These are phyloP conservation scores for Pseudonaja textilis DNA, from an alignment of 2,113 vertebrate genomes.

Conservation along the genomic window DNA sequence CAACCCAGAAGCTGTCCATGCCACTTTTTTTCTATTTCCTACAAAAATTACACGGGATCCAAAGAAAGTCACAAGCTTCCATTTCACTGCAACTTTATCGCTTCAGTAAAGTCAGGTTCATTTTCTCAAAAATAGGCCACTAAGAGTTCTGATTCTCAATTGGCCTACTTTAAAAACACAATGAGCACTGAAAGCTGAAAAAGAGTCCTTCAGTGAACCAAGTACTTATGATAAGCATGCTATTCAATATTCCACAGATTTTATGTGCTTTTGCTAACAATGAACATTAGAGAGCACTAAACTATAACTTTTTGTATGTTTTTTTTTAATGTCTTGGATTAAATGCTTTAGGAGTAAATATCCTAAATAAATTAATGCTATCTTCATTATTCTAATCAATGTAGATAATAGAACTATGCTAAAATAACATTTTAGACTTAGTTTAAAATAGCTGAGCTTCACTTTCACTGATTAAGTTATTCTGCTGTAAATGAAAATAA, in stretches of 20 bases:
- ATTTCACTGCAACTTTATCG: constrained; percentile 4
- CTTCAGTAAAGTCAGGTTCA: constrained; percentile 38
- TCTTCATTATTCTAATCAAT: constrained; percentile 19
- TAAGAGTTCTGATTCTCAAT: constrained; percentile 42
- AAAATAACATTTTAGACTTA: not conserved
- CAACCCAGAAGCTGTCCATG: constrained; percentile 15
- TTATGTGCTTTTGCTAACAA: constrained; percentile 22
- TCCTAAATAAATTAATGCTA: constrained; percentile 16
- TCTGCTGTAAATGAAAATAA: not conserved
- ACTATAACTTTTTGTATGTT: not conserved
- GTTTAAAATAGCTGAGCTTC: not conserved
- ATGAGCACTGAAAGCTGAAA: constrained; percentile 38
- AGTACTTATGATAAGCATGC: constrained; percentile 36
- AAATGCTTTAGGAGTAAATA: not conserved
- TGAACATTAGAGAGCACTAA: constrained; percentile 27
- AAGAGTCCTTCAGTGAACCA: constrained; percentile 40
- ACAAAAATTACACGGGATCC: not conserved
- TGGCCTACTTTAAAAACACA: constrained; percentile 33
- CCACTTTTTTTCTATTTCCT: constrained; percentile 30
- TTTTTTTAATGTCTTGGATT: not conserved
- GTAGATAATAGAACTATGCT: constrained; percentile 35
- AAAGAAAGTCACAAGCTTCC: constrained; percentile 33
- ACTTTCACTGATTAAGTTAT: not conserved
- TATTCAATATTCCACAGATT: constrained; percentile 17
- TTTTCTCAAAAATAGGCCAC: constrained; percentile 53